A percentile compares a stretch with the other conserved stretches of the same genome.
Conservation (phyloP, 2,888 invertebrate genomes). For the Lapara coniferarum region DNA sequence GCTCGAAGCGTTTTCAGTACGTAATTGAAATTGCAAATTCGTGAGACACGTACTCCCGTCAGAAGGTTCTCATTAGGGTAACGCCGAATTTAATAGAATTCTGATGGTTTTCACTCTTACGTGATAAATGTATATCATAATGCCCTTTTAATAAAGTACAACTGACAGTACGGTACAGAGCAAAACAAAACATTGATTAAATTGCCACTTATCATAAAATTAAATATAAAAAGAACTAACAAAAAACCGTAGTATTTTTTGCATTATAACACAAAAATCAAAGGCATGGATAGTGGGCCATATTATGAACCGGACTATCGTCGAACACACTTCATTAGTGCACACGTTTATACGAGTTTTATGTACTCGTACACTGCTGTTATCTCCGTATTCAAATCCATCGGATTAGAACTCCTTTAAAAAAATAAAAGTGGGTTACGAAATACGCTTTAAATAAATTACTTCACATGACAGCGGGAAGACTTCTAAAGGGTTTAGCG, state of each 20-base stretch:
- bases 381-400: not conserved
- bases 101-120: not conserved
- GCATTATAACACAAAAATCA: too few relatives aligned
- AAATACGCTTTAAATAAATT: slow-evolving; percentile 19
- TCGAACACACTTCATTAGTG: too few relatives aligned
- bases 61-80: slow-evolving; percentile 30
- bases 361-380: not conserved
- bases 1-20: slow-evolving; percentile 33
- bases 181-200: too few relatives aligned
- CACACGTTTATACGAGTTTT: too few relatives aligned
- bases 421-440: not conserved
- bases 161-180: too few relatives aligned
- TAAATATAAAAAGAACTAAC: too few relatives aligned
- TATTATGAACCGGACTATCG: too few relatives aligned
- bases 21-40: slow-evolving; percentile 46
- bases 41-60: slow-evolving; percentile 27
- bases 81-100: slow-evolving; percentile 24
- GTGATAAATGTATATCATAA: not conserved
- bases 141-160: too few relatives aligned
- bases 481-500: not conserved
- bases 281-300: too few relatives aligned
- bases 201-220: too few relatives aligned
- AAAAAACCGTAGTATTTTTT: too few relatives aligned
- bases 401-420: not conserved
- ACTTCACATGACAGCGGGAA: not conserved